phyloP scores from a whole-genome alignment of 2,888 invertebrate species.

The Macaria notata region DNA sequence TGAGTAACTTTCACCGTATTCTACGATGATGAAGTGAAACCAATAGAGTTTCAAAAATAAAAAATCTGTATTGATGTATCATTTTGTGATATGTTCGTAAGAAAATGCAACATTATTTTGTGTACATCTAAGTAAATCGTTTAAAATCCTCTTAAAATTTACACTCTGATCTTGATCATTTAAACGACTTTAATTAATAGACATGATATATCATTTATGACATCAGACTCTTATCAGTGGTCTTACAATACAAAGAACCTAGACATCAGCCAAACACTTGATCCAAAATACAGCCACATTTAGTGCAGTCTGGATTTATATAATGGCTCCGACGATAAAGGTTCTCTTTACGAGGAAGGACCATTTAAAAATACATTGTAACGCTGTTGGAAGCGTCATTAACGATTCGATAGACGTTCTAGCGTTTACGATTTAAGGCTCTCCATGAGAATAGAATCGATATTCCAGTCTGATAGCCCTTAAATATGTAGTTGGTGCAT shows the following conservation, averaged over 20 bases:
- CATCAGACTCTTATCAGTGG: no score
- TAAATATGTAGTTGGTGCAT: constrained; percentile 5
- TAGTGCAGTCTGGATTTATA: not conserved
- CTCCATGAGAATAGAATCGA: constrained; percentile 16
- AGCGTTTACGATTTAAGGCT: constrained; percentile 11
- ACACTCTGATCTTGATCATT: no score
- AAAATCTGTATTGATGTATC: no score
- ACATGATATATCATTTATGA: no score
- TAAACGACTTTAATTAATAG: no score
- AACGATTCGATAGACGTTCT: constrained; percentile 8
- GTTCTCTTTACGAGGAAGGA: constrained; percentile 4
- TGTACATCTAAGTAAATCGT: no score
- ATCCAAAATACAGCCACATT: no score
- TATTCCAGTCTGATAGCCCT: constrained; percentile 14
- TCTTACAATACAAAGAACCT: no score
- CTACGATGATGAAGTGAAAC: constrained; percentile 43
- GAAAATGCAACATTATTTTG: no score
- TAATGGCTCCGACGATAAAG: constrained; percentile 2
- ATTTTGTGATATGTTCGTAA: no score
- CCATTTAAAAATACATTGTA: constrained; percentile 9
- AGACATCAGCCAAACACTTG: no score
- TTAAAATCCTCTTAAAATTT: no score
- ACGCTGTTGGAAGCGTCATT: constrained; percentile 2
- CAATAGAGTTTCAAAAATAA: constrained; percentile 30
- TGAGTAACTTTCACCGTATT: constrained; percentile 41